These are phyloP conservation scores for Ammodytes marinus DNA, from an alignment of 2,113 vertebrate species.

Conservation along the genomic window DNA sequence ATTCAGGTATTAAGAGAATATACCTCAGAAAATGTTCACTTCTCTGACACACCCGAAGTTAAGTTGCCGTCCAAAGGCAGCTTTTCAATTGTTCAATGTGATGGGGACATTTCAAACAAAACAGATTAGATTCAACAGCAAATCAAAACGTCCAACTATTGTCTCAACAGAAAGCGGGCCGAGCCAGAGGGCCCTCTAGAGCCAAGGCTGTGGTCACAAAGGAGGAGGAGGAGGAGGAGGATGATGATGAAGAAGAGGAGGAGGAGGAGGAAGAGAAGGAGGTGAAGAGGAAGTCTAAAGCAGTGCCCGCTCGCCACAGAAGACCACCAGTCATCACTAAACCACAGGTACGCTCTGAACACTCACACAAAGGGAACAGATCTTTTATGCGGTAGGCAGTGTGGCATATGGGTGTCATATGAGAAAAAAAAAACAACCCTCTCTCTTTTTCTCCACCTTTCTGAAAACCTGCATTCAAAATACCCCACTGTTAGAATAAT, in stretches of 20 bases:
- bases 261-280: constrained; percentile 30
- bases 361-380: neutral
- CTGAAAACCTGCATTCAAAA: too few species aligned
- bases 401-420: too few species aligned
- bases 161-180: constrained; percentile 62
- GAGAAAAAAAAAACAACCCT: too few species aligned
- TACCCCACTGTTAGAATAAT: too few species aligned
- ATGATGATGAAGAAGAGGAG: constrained; percentile 30
- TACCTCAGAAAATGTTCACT: too few species aligned
- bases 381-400: too few species aligned
- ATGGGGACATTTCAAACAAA: neutral
- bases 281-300: constrained; percentile 34
- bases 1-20: too few species aligned
- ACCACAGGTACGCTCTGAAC: constrained; percentile 33
- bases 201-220: constrained; percentile 14
- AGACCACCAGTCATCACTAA: constrained; percentile 31
- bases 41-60: too few species aligned
- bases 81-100: neutral
- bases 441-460: too few species aligned
- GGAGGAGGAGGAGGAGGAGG: constrained; percentile 25
- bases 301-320: constrained; percentile 16
- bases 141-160: neutral
- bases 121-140: neutral
- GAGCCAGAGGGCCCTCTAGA: constrained; percentile 38
- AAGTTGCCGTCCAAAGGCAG: neutral